Evolutionary conservation across 2,888 invertebrate species (phyloP), one percentile per base, ranked within the genome.

Genomic region (Lymantria monacha): DNA sequence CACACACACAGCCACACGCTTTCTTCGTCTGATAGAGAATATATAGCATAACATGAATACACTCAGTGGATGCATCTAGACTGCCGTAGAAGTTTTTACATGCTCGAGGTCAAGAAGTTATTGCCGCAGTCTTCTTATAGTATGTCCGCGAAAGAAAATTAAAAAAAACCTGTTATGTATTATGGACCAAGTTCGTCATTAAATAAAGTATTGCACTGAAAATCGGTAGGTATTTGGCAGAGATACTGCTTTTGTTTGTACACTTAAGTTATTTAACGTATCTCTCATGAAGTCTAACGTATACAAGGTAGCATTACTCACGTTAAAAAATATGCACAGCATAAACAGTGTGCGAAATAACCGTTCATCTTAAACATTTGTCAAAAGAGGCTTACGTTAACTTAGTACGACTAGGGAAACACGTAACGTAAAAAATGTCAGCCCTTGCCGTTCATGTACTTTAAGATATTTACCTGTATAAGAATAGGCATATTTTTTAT

Each of bases 281-380:
- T 77, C 69, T 74, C 72, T 69, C 72, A 69, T 66, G 69, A 73
- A 74, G 69, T 73, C 66, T 68, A 65, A 66, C 72, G 62, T 68
- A 66, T 66, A 71, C 62, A 65, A 65, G 60, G 65, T 59, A 70
- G 74, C 70, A 78, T 83, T 75, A 42, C 78, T 79, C 81, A 76
- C 53, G 49, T 70, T 69, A 69, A 74, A 79, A 85, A 79, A 76
- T 63, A 79, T 71, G 62, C 69, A 77, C 64, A 83, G 79, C 77
- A 83, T 81, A 83, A 85, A 85, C 83, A 83, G 76, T 79, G 81
- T 75, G 82, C 80, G 83, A 85, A 85, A 88, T 85, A 88, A 87
- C 87, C 84, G 86, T 89, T 87, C 85, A 87, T 88, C 87, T 87
- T 83, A 81, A 80, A 79, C 87, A 91, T 91, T 89, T 91, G 90